phyloP scores from a whole-genome alignment of 2,113 vertebrate species.

The Pterophyllum scalare region DNA sequence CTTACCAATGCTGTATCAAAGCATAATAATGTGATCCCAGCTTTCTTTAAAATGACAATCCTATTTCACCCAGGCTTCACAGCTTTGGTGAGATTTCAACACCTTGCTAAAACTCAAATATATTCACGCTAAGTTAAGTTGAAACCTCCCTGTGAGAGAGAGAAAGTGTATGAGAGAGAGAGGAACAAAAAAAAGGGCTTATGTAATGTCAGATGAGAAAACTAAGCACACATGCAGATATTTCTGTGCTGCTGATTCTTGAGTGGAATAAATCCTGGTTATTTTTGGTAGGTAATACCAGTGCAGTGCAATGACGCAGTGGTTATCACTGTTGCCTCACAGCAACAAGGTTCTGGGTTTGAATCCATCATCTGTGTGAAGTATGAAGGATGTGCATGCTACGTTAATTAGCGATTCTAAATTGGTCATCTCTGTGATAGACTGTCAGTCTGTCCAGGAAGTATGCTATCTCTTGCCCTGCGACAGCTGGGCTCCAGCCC shows the following conservation, averaged over 20 bases:
- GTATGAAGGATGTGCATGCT: neutral
- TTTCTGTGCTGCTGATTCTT: conserved; percentile 8
- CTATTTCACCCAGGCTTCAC: conserved; percentile 37
- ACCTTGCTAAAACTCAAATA: conserved; percentile 54
- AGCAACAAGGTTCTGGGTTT: neutral
- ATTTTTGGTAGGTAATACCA: conserved; percentile 25
- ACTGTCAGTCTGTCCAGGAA: neutral
- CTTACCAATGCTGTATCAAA: conserved; percentile 40
- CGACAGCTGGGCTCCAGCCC: neutral
- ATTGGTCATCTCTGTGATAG: neutral
- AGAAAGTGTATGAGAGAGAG: neutral
- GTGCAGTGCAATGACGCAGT: neutral
- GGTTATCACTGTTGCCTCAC: neutral
- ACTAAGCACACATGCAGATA: conserved; percentile 22
- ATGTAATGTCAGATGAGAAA: conserved; percentile 51
- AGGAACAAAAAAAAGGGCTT: conserved; percentile 14
- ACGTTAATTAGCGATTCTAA: neutral
- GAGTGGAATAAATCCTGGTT: conserved; percentile 13
- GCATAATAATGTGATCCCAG: conserved; percentile 45
- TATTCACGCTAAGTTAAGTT: conserved; percentile 36
- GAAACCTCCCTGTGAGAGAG: conserved; percentile 37
- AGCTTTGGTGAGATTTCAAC: conserved; percentile 41
- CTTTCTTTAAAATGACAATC: conserved; percentile 50
- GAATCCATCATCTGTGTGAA: neutral
- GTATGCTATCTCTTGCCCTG: neutral